Evolutionary conservation across 2,888 invertebrate species (phyloP).

Genomic region (Drosophila picticornis): DNA sequence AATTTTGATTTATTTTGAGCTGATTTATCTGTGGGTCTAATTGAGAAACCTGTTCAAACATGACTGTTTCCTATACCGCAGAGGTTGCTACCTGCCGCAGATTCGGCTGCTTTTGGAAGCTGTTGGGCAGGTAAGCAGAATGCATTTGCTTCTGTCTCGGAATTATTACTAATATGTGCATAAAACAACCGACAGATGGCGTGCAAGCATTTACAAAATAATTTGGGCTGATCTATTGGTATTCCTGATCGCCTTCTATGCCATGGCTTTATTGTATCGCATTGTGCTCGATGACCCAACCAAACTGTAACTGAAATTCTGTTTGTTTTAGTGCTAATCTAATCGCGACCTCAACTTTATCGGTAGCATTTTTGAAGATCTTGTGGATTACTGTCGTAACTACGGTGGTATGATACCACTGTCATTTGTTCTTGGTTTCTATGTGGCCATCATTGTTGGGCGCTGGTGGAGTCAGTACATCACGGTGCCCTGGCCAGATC

Average conservation of each 20-base stretch:
- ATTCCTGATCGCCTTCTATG: constrained; percentile 92
- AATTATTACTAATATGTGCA: neutral
- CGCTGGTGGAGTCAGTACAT: constrained; percentile 96
- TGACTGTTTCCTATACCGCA: constrained; percentile 82
- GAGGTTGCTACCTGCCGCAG: constrained; percentile 77
- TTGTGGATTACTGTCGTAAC: constrained; percentile 93
- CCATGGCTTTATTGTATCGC: constrained; percentile 74
- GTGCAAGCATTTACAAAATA: constrained; percentile 96
- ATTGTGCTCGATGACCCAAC: constrained; percentile 21
- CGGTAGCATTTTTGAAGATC: constrained; percentile 91
- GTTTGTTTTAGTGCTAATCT: neutral
- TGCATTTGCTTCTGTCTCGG: neutral
- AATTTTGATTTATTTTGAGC: neutral
- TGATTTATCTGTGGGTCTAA: constrained; percentile 11
- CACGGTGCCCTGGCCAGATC: constrained; percentile 94
- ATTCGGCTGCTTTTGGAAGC: constrained; percentile 79
- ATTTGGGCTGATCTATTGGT: constrained; percentile 94
- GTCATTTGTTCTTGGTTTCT: constrained; percentile 97
- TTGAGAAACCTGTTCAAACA: constrained; percentile 37
- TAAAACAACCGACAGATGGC: constrained; percentile 89
- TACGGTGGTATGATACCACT: constrained; percentile 94
- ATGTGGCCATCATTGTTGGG: constrained; percentile 95
- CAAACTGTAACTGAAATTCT: constrained; percentile 50
- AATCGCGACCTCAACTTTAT: neutral
- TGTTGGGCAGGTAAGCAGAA: constrained; percentile 68